Percentiles rank a stretch among this genome's conserved stretches.
Conservation (phyloP, 2,888 invertebrate genomes). For the Ennomos erosarius region DNA sequence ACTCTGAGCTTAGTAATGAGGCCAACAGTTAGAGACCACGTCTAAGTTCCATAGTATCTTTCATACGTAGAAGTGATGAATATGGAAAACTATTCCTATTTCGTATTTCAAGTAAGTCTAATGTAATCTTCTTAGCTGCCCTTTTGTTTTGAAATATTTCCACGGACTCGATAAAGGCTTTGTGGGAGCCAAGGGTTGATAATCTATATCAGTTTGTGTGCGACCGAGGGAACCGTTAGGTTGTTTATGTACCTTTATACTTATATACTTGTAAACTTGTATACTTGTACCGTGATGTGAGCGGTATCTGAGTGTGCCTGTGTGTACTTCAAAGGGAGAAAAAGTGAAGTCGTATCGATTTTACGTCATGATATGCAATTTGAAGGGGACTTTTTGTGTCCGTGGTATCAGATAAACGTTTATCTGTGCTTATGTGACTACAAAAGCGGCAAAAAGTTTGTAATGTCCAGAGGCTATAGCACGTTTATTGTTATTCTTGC, state of each 20-base stretch:
- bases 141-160: constrained; percentile 73
- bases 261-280: constrained; percentile 19
- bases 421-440: constrained; percentile 22
- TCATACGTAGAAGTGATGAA: constrained; percentile 24
- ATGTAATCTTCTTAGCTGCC: constrained; percentile 70
- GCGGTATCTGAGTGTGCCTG: constrained; percentile 42
- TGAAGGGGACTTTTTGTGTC: constrained; percentile 31
- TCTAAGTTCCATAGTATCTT: too few relatives aligned
- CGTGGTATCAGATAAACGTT: constrained; percentile 27
- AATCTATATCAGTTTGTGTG: constrained; percentile 74
- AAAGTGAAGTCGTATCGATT: constrained; percentile 49
- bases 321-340: constrained; percentile 38
- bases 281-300: constrained; percentile 22
- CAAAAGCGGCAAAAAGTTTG: constrained; percentile 18
- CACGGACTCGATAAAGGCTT: constrained; percentile 63
- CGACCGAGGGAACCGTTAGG: constrained; percentile 60
- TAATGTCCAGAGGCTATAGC: constrained; percentile 14
- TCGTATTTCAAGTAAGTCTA: constrained; percentile 56
- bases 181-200: constrained; percentile 68
- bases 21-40: too few relatives aligned
- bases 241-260: too few relatives aligned
- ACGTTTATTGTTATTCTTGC: constrained; percentile 9
- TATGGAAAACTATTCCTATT: constrained; percentile 48
- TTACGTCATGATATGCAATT: constrained; percentile 48
- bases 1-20: too few relatives aligned